Percentiles rank a stretch among this genome's conserved stretches.
Evolutionary conservation across 2,113 vertebrate genomes (phyloP).

Genomic region (Catagonus wagneri): DNA sequence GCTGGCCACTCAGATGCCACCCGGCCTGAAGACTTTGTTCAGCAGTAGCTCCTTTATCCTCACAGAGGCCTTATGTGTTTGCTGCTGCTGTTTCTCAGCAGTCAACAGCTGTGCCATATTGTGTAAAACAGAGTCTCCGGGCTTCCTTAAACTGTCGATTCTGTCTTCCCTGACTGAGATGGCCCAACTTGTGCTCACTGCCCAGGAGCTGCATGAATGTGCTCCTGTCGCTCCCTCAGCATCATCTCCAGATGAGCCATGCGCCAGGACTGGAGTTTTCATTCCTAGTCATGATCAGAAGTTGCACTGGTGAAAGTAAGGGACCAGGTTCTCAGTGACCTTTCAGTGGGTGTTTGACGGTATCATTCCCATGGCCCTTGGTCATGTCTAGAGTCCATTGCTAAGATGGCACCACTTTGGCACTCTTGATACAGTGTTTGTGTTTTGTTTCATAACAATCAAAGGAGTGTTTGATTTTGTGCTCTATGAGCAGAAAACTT

Average conservation of each 20-base stretch:
- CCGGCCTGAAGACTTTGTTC: conserved; percentile 22
- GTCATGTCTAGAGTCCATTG: background rate
- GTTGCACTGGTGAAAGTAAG: background rate
- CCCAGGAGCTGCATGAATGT: background rate
- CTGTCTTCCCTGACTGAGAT: background rate
- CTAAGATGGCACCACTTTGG: background rate
- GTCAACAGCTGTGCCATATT: background rate
- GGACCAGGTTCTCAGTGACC: background rate
- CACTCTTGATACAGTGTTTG: background rate
- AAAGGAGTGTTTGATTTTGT: background rate
- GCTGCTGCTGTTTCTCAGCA: background rate
- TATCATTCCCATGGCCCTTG: background rate
- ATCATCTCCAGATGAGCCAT: background rate
- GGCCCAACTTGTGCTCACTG: background rate
- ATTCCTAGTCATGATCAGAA: background rate
- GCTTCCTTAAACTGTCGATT: background rate
- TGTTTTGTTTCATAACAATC: background rate
- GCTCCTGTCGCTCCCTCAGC: background rate
- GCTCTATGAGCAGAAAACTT: background rate
- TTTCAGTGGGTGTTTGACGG: background rate
- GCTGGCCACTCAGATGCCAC: background rate
- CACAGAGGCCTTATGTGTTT: background rate
- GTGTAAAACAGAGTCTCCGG: background rate
- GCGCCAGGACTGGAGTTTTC: background rate
- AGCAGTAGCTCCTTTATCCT: background rate